phyloP scores from a whole-genome alignment of 2,797 vertebrate genomes.

The Lates japonicus region DNA sequence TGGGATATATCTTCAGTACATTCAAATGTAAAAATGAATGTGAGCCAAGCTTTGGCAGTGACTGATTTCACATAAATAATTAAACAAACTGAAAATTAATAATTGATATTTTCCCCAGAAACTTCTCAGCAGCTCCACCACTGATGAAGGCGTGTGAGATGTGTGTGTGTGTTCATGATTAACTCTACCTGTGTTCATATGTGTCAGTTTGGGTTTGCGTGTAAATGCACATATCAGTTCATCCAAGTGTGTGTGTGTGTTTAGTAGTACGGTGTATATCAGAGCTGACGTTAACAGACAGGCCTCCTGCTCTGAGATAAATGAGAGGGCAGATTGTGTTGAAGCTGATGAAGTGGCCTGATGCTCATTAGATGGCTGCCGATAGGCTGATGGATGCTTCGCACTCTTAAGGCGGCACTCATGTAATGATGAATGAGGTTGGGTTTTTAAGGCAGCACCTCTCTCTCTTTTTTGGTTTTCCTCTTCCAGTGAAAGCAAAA shows the following conservation, averaged over 20 bases:
- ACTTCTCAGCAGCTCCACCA: neutral
- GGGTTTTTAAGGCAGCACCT: slow-evolving; percentile 31
- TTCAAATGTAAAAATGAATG: too few relatives aligned
- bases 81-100: neutral
- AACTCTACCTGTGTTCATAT: neutral
- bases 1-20: too few relatives aligned
- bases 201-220: neutral
- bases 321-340: slow-evolving; percentile 73
- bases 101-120: neutral
- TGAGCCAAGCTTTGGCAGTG: neutral
- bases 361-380: slow-evolving; percentile 67
- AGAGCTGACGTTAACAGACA: slow-evolving; percentile 61
- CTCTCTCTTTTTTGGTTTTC: neutral
- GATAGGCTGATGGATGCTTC: slow-evolving; percentile 73
- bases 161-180: neutral
- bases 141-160: neutral
- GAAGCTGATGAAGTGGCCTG: slow-evolving; percentile 75
- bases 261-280: neutral
- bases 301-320: slow-evolving; percentile 64
- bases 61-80: neutral
- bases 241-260: neutral
- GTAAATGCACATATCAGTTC: neutral
- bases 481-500: slow-evolving; percentile 26
- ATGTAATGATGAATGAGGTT: slow-evolving; percentile 61
- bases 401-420: slow-evolving; percentile 45